Evolutionary conservation across 1,140 invertebrate genomes (phyloP).

Genomic region (Wiebesia pumilae): DNA sequence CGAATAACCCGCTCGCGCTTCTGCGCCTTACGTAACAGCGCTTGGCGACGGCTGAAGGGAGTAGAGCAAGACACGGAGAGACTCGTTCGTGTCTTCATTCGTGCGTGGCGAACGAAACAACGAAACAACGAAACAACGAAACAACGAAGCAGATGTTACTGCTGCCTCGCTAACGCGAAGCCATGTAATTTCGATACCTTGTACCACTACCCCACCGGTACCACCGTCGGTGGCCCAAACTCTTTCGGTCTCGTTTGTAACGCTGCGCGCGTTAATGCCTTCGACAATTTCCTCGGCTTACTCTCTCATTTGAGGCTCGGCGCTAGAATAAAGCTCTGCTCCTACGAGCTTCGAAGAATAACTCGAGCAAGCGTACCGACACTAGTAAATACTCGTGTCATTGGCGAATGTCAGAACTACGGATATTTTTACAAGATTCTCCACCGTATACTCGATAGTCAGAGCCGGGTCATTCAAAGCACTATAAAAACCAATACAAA

Average conservation of each 20-base stretch:
- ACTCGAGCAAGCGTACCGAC: too few species aligned
- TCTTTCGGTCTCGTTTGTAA: slow-evolving; percentile 20
- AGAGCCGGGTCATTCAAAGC: not conserved
- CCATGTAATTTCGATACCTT: slow-evolving; percentile 49
- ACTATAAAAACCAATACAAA: too few species aligned
- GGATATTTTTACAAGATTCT: too few species aligned
- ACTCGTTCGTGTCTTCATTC: not conserved
- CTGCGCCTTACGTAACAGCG: slow-evolving; percentile 61
- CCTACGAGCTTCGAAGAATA: too few species aligned
- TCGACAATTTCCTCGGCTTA: too few species aligned
- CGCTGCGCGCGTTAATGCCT: too few species aligned
- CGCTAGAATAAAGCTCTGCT: too few species aligned
- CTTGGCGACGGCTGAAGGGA: not conserved
- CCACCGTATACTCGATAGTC: too few species aligned
- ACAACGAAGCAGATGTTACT: slow-evolving; percentile 44
- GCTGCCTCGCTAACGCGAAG: slow-evolving; percentile 21
- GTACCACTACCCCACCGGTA: slow-evolving; percentile 12
- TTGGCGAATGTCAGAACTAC: too few species aligned
- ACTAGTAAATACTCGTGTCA: too few species aligned
- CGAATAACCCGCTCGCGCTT: slow-evolving; percentile 69
- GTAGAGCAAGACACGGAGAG: not conserved
- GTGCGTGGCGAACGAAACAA: slow-evolving; percentile 14
- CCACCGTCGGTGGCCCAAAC: not conserved
- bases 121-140: too few species aligned
- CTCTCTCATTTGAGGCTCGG: too few species aligned